phyloP scores from a whole-genome alignment of 2,113 vertebrate species.

The Lophotis ruficrista region DNA sequence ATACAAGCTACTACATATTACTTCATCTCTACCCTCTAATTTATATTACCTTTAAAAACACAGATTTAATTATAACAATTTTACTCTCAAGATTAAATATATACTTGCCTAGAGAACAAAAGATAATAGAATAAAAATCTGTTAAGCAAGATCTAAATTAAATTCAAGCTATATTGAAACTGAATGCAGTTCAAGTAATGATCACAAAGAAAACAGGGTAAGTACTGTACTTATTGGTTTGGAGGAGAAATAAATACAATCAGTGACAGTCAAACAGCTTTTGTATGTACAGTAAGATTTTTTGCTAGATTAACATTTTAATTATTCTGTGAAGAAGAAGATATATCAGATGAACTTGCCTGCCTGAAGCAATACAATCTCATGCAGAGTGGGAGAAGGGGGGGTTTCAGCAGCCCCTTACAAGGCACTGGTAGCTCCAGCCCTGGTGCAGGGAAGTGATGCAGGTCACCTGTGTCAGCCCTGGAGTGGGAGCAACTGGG shows the following conservation, averaged over 20 bases:
- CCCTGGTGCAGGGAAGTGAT: neutral
- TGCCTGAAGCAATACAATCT: neutral
- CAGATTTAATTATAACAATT: slow-evolving; percentile 27
- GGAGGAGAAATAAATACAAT: neutral
- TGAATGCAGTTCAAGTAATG: neutral
- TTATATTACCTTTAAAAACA: slow-evolving; percentile 30
- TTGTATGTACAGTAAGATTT: neutral
- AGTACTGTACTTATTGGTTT: neutral
- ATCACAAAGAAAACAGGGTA: neutral
- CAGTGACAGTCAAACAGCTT: neutral
- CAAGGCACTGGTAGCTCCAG: neutral
- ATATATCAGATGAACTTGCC: neutral
- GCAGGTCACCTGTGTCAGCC: too few relatives aligned
- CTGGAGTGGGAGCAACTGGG: rapidly evolving
- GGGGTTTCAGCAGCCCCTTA: neutral
- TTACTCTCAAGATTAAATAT: slow-evolving; percentile 33
- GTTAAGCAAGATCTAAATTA: slow-evolving; percentile 21
- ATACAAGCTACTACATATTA: neutral
- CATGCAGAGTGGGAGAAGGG: neutral
- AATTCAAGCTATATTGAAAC: slow-evolving; percentile 5
- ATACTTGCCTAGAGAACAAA: slow-evolving; percentile 25
- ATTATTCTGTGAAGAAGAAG: neutral
- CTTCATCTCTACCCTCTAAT: slow-evolving; percentile 18
- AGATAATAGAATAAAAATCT: slow-evolving; percentile 39
- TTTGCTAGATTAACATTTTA: neutral